phyloP scores from a whole-genome alignment of 2,888 invertebrate genomes.

The Yponomeuta plumbellus region DNA sequence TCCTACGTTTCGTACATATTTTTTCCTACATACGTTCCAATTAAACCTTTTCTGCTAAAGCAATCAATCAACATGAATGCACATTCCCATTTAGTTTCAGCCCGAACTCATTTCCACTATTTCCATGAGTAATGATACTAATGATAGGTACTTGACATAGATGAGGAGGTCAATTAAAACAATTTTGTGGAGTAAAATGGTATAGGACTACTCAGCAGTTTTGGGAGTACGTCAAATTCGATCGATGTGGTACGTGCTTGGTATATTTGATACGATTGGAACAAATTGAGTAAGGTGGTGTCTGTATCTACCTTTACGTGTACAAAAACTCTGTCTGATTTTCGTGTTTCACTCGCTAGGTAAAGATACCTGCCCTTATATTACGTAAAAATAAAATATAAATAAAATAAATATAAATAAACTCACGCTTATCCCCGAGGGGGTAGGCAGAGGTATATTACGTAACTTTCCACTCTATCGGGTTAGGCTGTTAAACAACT shows the following conservation, averaged over 20 bases:
- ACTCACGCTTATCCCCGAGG: too few species aligned
- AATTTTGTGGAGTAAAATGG: conserved; percentile 45
- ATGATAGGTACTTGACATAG: not conserved
- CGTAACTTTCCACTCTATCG: too few species aligned
- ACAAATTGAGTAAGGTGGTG: not conserved
- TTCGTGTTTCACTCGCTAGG: too few species aligned
- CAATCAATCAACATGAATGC: not conserved
- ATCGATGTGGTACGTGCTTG: conserved; percentile 39
- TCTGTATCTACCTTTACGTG: not conserved
- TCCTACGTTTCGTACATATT: too few species aligned
- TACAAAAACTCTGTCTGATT: too few species aligned
- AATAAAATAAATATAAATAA: too few species aligned
- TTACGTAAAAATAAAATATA: too few species aligned
- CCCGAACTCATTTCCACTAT: not conserved
- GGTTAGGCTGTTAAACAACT: too few species aligned
- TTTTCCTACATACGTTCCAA: not conserved
- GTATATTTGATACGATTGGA: conserved; percentile 6
- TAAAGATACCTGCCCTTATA: too few species aligned
- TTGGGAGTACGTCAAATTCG: conserved; percentile 57
- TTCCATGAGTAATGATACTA: not conserved
- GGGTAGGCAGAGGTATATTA: too few species aligned
- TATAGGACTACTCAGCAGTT: conserved; percentile 37
- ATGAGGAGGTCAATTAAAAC: conserved; percentile 25
- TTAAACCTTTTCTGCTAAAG: not conserved
- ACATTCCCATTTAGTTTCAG: not conserved